Evolutionary conservation across 92 coral and sea anemone species (phyloP).

Genomic region (Ricordea florida): DNA sequence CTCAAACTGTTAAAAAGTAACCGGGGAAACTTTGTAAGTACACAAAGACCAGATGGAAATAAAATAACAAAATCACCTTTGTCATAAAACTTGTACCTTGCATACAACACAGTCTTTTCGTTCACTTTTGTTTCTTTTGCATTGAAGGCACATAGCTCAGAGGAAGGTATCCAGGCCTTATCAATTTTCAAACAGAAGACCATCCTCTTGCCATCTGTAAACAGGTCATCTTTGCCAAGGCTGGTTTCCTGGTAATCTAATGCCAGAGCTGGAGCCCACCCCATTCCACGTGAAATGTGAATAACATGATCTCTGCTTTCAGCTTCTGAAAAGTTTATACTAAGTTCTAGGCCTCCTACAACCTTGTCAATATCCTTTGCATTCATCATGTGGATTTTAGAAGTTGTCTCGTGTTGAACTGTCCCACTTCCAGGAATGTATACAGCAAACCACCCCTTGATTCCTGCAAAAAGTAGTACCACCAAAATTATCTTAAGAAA

Average conservation of each 20-base stretch:
- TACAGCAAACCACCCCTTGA: conserved; percentile 89
- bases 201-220: conserved; percentile 12
- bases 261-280: conserved; percentile 89
- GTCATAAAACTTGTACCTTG: conserved; percentile 90
- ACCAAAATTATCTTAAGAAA: no score
- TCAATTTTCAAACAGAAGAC: conserved; percentile 60
- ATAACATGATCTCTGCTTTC: conserved; percentile 76
- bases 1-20: no score
- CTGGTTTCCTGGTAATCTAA: conserved; percentile 70
- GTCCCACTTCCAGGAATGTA: conserved; percentile 8
- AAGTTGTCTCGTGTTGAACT: not conserved
- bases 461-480: no score
- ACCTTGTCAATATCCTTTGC: conserved; percentile 26
- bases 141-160: conserved; percentile 37
- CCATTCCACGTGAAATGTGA: conserved; percentile 82
- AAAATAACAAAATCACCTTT: conserved; percentile 54
- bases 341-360: conserved; percentile 90
- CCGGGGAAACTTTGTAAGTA: no score
- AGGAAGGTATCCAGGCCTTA: conserved; percentile 83
- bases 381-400: not conserved
- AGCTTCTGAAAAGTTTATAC: conserved; percentile 72
- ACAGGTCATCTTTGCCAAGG: conserved; percentile 35
- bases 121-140: conserved; percentile 16
- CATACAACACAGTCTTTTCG: conserved; percentile 58
- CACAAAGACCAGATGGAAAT: no score